A percentile compares a stretch with the other conserved stretches of the same genome.
phyloP scores from a whole-genome alignment of 1,140 invertebrate species.

The Drosophila sproati region DNA sequence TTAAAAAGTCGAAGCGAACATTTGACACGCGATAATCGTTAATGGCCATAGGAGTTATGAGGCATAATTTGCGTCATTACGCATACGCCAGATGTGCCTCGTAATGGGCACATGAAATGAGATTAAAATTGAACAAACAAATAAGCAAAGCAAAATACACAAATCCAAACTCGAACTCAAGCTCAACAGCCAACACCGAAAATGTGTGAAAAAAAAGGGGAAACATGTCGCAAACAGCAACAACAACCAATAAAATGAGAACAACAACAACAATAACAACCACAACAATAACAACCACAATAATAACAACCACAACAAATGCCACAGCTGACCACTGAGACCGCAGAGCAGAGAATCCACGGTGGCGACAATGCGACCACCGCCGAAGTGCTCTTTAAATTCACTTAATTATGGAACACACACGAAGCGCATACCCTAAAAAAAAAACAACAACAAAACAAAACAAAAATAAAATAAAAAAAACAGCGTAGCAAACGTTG shows the following conservation, averaged over 20 bases:
- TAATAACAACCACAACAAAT: constrained; percentile 13
- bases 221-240: constrained; percentile 55
- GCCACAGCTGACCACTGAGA: constrained; percentile 9
- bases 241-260: constrained; percentile 46
- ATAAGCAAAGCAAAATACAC: neutral
- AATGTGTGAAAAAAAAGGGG: constrained; percentile 75
- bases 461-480: constrained; percentile 8
- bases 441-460: constrained; percentile 19
- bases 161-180: neutral
- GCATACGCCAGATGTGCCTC: constrained; percentile 67
- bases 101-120: constrained; percentile 20
- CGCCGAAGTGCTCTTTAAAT: constrained; percentile 74
- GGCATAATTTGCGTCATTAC: constrained; percentile 64
- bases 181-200: constrained; percentile 26
- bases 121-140: constrained; percentile 33
- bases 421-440: constrained; percentile 75
- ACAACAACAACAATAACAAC: constrained; percentile 23
- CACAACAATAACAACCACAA: constrained; percentile 23
- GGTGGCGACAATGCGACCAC: constrained; percentile 57
- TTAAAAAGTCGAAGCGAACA: constrained; percentile 70
- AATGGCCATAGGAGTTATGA: constrained; percentile 47
- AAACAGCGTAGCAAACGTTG: constrained; percentile 40
- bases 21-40: constrained; percentile 72
- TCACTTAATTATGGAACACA: constrained; percentile 83
- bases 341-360: neutral